phyloP scores from a whole-genome alignment of 2,113 vertebrate species.

The Sclerurus mexicanus region DNA sequence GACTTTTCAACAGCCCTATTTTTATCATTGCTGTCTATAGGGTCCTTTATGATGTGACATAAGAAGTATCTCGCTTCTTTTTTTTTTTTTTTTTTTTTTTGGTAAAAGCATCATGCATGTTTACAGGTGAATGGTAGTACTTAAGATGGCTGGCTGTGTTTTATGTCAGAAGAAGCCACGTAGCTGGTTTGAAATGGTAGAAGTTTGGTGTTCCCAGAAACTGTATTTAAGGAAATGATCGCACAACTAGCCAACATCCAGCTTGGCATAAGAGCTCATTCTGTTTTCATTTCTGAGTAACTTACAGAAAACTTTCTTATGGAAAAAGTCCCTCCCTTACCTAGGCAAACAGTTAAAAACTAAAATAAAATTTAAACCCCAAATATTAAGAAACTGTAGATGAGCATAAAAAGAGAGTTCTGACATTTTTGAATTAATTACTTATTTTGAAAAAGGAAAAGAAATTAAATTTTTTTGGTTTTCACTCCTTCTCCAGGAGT shows the following conservation, averaged over 20 bases:
- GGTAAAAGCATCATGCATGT: rapidly evolving
- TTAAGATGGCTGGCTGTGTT: background rate
- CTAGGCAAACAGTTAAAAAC: background rate
- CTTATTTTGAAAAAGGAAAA: background rate
- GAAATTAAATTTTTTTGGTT: background rate
- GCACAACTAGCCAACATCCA: background rate
- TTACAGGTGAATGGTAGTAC: background rate
- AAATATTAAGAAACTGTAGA: background rate
- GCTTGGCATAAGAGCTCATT: background rate
- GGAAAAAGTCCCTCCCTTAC: background rate
- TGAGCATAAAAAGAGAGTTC: background rate
- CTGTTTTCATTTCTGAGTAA: background rate
- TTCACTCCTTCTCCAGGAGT: background rate
- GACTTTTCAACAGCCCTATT: background rate
- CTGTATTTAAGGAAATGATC: background rate
- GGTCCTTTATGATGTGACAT: background rate
- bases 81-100: background rate
- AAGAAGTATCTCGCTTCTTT: background rate
- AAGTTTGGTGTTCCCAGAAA: background rate
- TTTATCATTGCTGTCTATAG: background rate
- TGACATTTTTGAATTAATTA: background rate
- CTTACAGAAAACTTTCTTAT: background rate
- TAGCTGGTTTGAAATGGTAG: background rate
- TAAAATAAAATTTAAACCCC: background rate
- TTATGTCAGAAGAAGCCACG: background rate